Conservation (phyloP, 1,140 invertebrate genomes). For the Heliothis virescens region DNA sequence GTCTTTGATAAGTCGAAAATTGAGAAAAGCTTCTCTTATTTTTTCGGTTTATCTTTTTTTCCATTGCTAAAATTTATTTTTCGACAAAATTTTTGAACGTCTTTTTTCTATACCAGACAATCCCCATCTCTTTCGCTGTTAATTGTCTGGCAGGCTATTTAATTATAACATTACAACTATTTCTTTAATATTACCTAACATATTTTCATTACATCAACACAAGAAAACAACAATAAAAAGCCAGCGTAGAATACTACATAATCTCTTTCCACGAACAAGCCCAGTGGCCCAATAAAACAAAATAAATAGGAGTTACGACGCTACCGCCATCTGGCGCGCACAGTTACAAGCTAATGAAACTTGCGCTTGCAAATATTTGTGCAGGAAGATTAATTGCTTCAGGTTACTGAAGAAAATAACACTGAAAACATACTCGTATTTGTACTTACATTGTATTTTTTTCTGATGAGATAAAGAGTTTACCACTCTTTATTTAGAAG, state of each 20-base stretch:
- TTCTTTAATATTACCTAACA: too few relatives aligned
- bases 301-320: slow-evolving; percentile 79
- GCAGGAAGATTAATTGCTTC: slow-evolving; percentile 29
- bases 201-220: neutral
- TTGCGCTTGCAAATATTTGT: slow-evolving; percentile 54
- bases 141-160: too few relatives aligned
- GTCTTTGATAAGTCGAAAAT: too few relatives aligned
- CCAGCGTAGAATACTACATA: neutral
- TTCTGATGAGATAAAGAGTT: neutral
- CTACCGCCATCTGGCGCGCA: slow-evolving; percentile 68
- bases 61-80: too few relatives aligned
- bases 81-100: neutral
- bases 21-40: too few relatives aligned
- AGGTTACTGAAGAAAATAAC: slow-evolving; percentile 14
- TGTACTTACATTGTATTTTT: neutral
- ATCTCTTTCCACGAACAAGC: slow-evolving; percentile 7
- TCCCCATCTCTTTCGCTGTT: neutral
- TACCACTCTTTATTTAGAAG: too few relatives aligned
- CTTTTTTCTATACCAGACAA: neutral
- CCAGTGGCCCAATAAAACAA: slow-evolving; percentile 63
- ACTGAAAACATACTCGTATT: neutral
- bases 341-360: slow-evolving; percentile 71
- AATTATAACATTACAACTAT: neutral
- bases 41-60: too few relatives aligned
- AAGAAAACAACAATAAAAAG: neutral